Evolutionary conservation across 2,888 invertebrate genomes (phyloP).

Genomic region (Parelbella ahira): DNA sequence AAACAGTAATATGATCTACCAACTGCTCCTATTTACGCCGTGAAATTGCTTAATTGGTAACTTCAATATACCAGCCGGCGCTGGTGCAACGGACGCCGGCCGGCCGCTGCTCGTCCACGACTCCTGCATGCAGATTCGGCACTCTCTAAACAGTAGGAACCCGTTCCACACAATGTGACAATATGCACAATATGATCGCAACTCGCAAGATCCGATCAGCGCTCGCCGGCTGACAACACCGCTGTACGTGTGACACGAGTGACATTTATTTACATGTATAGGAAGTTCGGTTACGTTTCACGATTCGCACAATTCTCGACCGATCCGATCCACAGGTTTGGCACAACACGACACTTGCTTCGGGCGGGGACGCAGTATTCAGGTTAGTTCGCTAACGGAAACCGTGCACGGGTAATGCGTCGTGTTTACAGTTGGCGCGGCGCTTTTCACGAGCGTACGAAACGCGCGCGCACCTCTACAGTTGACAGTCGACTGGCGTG

Average conservation of each 20-base stretch:
- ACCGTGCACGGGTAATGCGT: slow-evolving; percentile 66
- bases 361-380: slow-evolving; percentile 53
- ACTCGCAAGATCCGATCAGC: slow-evolving; percentile 49
- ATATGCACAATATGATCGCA: slow-evolving; percentile 59
- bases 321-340: slow-evolving; percentile 63
- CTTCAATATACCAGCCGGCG: slow-evolving; percentile 44
- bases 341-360: slow-evolving; percentile 68
- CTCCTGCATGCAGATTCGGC: slow-evolving; percentile 51
- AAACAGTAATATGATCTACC: slow-evolving; percentile 56
- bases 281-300: slow-evolving; percentile 57
- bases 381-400: slow-evolving; percentile 69
- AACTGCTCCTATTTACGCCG: slow-evolving; percentile 48
- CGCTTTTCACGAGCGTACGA: slow-evolving; percentile 43
- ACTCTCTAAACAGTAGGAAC: slow-evolving; percentile 52
- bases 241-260: slow-evolving; percentile 57
- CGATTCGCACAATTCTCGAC: slow-evolving; percentile 51
- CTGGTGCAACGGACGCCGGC: slow-evolving; percentile 10
- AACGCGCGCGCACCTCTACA: slow-evolving; percentile 49
- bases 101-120: slow-evolving; percentile 13
- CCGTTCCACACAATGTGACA: slow-evolving; percentile 65
- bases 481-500: slow-evolving; percentile 73
- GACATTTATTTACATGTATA: slow-evolving; percentile 69
- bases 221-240: slow-evolving; percentile 60
- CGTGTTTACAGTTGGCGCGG: slow-evolving; percentile 77
- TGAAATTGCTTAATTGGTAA: slow-evolving; percentile 48